phyloP scores from a whole-genome alignment of 2,797 vertebrate genomes.

The Takifugu ocellatus region DNA sequence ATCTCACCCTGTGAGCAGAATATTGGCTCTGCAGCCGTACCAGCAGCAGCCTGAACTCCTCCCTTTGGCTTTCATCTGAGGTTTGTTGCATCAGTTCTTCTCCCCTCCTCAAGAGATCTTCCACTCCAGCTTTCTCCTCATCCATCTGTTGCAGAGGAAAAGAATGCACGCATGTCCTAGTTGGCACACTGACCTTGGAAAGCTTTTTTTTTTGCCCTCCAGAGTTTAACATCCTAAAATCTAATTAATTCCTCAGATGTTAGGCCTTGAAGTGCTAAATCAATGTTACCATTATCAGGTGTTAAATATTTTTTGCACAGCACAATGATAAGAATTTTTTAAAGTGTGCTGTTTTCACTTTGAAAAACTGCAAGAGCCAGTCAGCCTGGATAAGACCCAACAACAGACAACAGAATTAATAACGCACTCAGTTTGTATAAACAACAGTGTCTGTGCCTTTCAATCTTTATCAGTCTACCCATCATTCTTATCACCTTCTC shows the following conservation, averaged over 20 bases:
- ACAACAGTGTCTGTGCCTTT: neutral
- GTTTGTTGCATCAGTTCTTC: slow-evolving; percentile 82
- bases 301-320: slow-evolving; percentile 15
- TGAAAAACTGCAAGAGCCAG: slow-evolving; percentile 1
- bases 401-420: neutral
- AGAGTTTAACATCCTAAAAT: slow-evolving; percentile 45
- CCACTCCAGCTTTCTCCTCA: slow-evolving; percentile 84
- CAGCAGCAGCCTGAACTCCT: slow-evolving; percentile 82
- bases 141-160: slow-evolving; percentile 76
- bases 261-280: slow-evolving; percentile 46
- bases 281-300: slow-evolving; percentile 31
- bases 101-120: slow-evolving; percentile 86
- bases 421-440: neutral
- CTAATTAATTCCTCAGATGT: slow-evolving; percentile 50
- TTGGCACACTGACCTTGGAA: slow-evolving; percentile 48
- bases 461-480: neutral
- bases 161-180: slow-evolving; percentile 15
- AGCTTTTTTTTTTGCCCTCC: slow-evolving; percentile 12
- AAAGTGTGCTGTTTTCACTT: slow-evolving; percentile 1
- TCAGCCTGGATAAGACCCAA: neutral
- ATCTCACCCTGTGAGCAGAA: slow-evolving; percentile 76
- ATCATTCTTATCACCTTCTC: too few relatives aligned
- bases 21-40: slow-evolving; percentile 85
- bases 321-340: slow-evolving; percentile 22
- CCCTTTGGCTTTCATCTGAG: slow-evolving; percentile 79